Evolutionary conservation across 1,140 invertebrate species (phyloP).

Genomic region (Papilio glaucus): DNA sequence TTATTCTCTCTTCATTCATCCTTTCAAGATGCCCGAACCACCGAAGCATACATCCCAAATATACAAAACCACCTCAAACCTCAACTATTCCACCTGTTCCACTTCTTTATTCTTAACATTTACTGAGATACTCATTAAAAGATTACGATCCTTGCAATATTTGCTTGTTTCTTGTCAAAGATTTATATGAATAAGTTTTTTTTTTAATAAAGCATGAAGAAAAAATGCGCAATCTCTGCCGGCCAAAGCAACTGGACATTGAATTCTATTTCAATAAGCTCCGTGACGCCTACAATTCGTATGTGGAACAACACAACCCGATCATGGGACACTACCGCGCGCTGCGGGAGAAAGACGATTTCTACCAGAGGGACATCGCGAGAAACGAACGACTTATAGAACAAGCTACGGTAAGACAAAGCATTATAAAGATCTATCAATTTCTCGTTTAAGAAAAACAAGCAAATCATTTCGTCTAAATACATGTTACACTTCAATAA

Average conservation of each 20-base stretch:
- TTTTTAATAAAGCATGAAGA: constrained; percentile 67
- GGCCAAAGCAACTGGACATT: constrained; percentile 70
- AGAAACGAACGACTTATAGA: constrained; percentile 71
- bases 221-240: constrained; percentile 68
- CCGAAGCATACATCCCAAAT: no score
- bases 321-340: constrained; percentile 77
- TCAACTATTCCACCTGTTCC: no score
- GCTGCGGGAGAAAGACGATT: constrained; percentile 75
- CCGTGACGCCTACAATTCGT: constrained; percentile 67
- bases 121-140: no score
- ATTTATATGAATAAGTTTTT: no score
- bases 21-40: no score
- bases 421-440: not conserved
- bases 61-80: no score
- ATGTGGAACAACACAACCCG: constrained; percentile 74
- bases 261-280: constrained; percentile 72
- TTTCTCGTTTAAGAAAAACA: not conserved
- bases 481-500: no score
- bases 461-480: no score
- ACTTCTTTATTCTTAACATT: no score
- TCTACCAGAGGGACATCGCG: constrained; percentile 74
- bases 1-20: no score
- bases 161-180: not conserved
- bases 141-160: no score
- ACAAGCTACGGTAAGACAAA: constrained; percentile 61